phyloP scores from a whole-genome alignment of 2,113 vertebrate genomes.

The Ploceus nigricollis region DNA sequence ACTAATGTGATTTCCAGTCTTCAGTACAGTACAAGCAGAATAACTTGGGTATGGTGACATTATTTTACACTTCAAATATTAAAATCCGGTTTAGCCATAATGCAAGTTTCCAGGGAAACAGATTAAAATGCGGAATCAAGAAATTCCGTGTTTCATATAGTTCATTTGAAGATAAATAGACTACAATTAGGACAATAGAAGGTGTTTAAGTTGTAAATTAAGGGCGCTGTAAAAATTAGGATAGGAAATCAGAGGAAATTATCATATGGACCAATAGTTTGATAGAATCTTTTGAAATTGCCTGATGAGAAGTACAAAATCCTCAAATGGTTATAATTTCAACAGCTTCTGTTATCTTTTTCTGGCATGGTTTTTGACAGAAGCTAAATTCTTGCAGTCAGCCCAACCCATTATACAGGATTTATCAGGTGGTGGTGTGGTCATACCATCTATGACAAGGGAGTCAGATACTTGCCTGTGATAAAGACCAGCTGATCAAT shows the following conservation, averaged over 20 bases:
- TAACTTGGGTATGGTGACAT: neutral
- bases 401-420: neutral
- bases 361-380: neutral
- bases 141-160: neutral
- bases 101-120: neutral
- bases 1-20: neutral
- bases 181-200: neutral
- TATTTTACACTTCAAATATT: neutral
- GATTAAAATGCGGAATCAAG: neutral
- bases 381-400: constrained; percentile 9
- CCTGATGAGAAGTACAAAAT: neutral
- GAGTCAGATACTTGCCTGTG: neutral
- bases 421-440: neutral
- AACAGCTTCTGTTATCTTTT: neutral
- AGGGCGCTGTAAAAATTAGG: neutral
- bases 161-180: neutral
- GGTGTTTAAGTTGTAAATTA: neutral
- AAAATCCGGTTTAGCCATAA: neutral
- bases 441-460: constrained; percentile 12
- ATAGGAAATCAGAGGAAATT: neutral
- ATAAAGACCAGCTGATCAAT: neutral
- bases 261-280: neutral
- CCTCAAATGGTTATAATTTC: neutral
- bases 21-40: neutral
- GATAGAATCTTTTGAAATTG: neutral